Conservation (phyloP, 2,113 vertebrate genomes). For the Agapornis roseicollis region DNA sequence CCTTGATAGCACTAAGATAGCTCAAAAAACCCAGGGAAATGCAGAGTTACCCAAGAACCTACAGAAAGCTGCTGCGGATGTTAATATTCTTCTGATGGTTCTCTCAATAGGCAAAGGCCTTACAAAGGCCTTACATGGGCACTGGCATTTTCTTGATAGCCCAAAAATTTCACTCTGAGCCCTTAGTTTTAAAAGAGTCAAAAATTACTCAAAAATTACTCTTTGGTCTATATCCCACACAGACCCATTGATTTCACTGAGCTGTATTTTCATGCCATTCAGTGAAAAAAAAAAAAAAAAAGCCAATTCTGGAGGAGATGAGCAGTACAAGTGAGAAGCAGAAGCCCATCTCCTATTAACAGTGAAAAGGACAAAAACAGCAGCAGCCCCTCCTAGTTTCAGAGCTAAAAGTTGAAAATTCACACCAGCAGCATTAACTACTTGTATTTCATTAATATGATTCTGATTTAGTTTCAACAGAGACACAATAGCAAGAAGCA, state of each 20-base stretch:
- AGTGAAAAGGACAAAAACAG: background rate
- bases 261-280: background rate
- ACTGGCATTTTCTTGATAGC: background rate
- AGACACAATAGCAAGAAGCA: background rate
- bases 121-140: background rate
- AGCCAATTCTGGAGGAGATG: background rate
- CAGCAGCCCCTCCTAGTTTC: background rate
- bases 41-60: background rate
- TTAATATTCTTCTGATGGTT: background rate
- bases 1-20: background rate
- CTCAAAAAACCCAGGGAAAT: background rate
- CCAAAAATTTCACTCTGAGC: background rate
- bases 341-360: background rate
- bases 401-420: background rate
- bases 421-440: background rate
- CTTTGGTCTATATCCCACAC: background rate
- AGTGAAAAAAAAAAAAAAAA: background rate
- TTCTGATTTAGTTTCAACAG: background rate
- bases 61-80: background rate
- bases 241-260: background rate
- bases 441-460: background rate
- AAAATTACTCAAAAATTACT: background rate
- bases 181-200: background rate
- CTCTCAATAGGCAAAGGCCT: background rate
- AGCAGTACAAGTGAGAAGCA: background rate